These are phyloP conservation scores for Epinephelus fuscoguttatus DNA, from an alignment of 2,113 vertebrate genomes.

Conservation along the genomic window DNA sequence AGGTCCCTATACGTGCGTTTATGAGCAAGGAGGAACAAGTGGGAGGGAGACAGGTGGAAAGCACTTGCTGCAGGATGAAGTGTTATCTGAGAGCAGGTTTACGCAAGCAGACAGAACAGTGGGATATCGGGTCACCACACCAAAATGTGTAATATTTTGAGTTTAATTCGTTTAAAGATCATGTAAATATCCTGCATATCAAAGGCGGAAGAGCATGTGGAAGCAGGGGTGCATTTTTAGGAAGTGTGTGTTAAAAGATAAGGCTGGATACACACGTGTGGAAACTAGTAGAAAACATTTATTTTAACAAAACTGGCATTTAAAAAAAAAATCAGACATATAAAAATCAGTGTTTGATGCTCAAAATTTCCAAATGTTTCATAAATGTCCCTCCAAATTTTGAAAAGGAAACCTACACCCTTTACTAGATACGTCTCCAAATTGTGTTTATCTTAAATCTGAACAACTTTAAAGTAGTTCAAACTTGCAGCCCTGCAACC, in stretches of 20 bases:
- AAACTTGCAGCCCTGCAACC: neutral
- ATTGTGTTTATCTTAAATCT: neutral
- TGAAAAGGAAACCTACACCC: too few relatives aligned
- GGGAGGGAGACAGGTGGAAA: constrained; percentile 75
- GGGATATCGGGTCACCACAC: neutral
- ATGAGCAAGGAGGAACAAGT: constrained; percentile 67
- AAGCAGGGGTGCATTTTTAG: neutral
- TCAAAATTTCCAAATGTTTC: too few relatives aligned
- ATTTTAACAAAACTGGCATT: too few relatives aligned
- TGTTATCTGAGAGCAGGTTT: constrained; percentile 18
- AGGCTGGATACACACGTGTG: neutral
- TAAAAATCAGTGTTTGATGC: too few relatives aligned
- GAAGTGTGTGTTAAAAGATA: neutral
- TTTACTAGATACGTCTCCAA: too few relatives aligned
- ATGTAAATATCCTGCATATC: neutral
- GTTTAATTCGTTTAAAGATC: neutral
- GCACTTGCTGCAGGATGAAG: constrained; percentile 65
- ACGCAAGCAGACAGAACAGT: neutral
- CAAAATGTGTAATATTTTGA: neutral
- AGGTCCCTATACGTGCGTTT: constrained; percentile 34
- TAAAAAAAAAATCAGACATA: too few relatives aligned
- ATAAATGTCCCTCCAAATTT: too few relatives aligned
- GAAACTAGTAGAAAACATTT: too few relatives aligned
- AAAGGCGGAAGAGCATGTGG: neutral
- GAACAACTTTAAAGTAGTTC: neutral